These are phyloP conservation scores for Notodonta dromedarius DNA, from an alignment of 2,888 invertebrate genomes.

Conservation along the genomic window DNA sequence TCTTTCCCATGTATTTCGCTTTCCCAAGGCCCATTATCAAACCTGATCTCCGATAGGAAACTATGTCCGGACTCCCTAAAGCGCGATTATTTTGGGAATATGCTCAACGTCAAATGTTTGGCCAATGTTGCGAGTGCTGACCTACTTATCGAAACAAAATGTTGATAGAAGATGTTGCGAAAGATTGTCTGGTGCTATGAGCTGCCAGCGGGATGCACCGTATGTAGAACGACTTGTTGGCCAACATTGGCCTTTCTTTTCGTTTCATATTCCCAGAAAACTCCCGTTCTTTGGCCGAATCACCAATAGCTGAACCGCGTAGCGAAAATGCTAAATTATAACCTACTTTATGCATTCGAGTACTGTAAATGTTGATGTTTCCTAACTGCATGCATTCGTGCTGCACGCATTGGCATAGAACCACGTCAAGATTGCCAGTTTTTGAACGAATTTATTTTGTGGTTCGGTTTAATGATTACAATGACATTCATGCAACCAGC, in stretches of 20 bases:
- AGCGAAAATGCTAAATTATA: background rate
- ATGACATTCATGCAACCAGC: too few relatives aligned
- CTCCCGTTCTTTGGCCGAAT: background rate
- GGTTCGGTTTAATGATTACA: background rate
- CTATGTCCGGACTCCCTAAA: background rate
- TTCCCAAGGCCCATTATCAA: background rate
- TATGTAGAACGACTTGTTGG: background rate
- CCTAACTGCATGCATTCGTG: background rate
- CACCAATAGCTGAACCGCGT: too few relatives aligned
- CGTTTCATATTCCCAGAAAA: too few relatives aligned
- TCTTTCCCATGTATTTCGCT: background rate
- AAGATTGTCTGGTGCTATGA: background rate
- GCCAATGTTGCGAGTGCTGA: background rate
- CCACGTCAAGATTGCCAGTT: too few relatives aligned
- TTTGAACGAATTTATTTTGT: too few relatives aligned
- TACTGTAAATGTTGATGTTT: background rate
- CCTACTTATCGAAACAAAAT: background rate
- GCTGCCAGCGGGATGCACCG: background rate
- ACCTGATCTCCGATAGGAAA: background rate
- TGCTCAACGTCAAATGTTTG: background rate
- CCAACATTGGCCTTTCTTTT: background rate
- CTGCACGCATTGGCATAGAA: background rate
- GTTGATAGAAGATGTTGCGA: slow-evolving; percentile 2
- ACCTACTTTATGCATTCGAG: background rate
- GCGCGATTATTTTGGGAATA: background rate